phyloP scores from a whole-genome alignment of 2,113 vertebrate species.

The Pteruthius melanotis region DNA sequence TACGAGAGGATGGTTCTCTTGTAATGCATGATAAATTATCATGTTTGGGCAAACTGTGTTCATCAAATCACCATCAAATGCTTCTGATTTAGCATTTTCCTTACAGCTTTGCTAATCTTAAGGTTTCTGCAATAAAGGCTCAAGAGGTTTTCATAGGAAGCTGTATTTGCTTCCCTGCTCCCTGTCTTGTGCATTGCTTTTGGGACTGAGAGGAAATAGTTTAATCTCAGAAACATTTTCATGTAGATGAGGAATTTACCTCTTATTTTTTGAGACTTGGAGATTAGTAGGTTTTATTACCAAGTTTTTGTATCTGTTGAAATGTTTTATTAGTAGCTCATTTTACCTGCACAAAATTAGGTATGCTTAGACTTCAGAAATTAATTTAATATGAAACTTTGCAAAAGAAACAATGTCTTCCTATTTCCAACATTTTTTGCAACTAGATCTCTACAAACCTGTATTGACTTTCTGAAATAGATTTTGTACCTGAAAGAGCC shows the following conservation, averaged over 20 bases:
- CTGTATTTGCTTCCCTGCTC: neutral
- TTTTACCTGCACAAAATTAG: neutral
- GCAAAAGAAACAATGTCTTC: neutral
- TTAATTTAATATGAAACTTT: neutral
- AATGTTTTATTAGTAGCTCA: neutral
- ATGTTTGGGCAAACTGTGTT: neutral
- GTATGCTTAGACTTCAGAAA: neutral
- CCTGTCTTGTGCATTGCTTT: neutral
- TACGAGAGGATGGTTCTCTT: neutral
- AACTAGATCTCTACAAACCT: neutral
- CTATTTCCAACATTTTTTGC: neutral
- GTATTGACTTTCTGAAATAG: neutral
- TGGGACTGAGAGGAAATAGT: neutral
- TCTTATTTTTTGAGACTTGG: neutral
- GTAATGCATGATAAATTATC: neutral
- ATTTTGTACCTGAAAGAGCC: neutral
- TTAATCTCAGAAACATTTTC: neutral
- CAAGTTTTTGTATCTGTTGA: neutral
- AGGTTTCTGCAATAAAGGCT: neutral
- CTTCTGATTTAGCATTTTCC: neutral
- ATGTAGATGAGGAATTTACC: neutral
- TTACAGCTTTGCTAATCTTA: neutral
- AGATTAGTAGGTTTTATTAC: neutral
- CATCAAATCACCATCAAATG: neutral
- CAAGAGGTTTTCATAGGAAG: neutral